phyloP scores from a whole-genome alignment of 2,888 invertebrate species.

The Aporophyla nigra region DNA sequence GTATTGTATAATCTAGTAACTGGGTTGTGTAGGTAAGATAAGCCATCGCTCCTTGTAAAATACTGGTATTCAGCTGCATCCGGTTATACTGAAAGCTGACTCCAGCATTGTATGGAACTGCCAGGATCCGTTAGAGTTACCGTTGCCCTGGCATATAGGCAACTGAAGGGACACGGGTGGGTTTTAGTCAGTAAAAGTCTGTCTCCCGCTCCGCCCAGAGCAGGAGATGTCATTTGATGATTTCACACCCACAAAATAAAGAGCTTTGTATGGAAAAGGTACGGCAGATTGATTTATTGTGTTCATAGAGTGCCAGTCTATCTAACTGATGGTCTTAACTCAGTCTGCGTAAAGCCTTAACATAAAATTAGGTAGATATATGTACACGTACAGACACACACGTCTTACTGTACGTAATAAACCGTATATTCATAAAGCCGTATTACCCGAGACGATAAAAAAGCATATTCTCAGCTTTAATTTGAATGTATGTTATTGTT shows the following conservation, averaged over 20 bases:
- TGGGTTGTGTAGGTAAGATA: too few species aligned
- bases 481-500: conserved; percentile 62
- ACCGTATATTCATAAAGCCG: conserved; percentile 52
- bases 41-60: neutral
- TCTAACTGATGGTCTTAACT: neutral
- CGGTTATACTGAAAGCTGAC: neutral
- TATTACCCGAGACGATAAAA: conserved; percentile 54
- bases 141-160: too few species aligned
- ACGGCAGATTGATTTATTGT: neutral
- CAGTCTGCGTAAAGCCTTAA: neutral
- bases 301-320: neutral
- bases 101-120: neutral
- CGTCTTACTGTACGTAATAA: conserved; percentile 14
- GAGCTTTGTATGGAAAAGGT: neutral
- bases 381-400: conserved; percentile 2
- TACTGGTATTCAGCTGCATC: neutral
- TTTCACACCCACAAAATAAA: too few species aligned
- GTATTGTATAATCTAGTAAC: too few species aligned
- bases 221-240: too few species aligned
- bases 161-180: too few species aligned
- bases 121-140: too few species aligned
- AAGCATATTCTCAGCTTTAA: conserved; percentile 57
- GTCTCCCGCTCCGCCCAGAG: too few species aligned
- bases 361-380: conserved; percentile 3
- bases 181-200: too few species aligned